A percentile compares a stretch with the other conserved stretches of the same genome.
These are phyloP conservation scores for Elgaria multicarinata DNA, from an alignment of 2,113 vertebrate genomes.

Conservation along the genomic window DNA sequence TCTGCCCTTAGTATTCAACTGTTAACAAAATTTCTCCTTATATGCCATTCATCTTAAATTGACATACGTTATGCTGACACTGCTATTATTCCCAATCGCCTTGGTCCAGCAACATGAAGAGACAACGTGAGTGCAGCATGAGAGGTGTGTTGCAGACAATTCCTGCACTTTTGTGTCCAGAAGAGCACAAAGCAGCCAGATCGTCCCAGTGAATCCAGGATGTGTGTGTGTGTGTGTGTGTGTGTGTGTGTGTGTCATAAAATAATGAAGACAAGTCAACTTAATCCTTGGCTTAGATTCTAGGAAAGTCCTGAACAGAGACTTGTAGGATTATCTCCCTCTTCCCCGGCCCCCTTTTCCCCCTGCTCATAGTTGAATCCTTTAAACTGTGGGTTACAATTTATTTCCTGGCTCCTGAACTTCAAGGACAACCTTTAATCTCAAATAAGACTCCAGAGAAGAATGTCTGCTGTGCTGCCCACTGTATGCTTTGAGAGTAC, in stretches of 20 bases:
- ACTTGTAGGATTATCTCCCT: neutral
- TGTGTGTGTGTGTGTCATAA: neutral
- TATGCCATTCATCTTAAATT: neutral
- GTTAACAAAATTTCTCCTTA: neutral
- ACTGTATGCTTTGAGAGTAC: neutral
- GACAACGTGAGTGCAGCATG: neutral
- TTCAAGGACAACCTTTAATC: conserved; percentile 11
- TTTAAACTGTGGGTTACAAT: conserved; percentile 39
- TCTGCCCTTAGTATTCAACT: neutral
- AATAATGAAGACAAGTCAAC: neutral
- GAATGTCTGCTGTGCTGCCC: neutral
- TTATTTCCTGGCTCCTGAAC: conserved; percentile 20
- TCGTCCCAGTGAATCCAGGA: conserved; percentile 23
- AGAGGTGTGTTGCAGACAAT: neutral
- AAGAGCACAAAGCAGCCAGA: conserved; percentile 37
- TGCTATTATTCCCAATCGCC: neutral
- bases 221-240: neutral
- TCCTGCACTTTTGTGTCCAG: conserved; percentile 30
- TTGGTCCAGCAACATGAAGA: neutral
- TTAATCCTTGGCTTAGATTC: conserved; percentile 26
- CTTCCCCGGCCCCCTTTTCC: too few relatives aligned
- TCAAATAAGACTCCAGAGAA: conserved; percentile 16
- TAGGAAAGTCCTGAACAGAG: conserved; percentile 50
- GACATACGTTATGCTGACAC: conserved; percentile 25
- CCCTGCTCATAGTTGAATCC: neutral